Base-by-base conservation (phyloP, 2,888 invertebrate species). In the Acanthosoma haemorrhoidale region DNA sequence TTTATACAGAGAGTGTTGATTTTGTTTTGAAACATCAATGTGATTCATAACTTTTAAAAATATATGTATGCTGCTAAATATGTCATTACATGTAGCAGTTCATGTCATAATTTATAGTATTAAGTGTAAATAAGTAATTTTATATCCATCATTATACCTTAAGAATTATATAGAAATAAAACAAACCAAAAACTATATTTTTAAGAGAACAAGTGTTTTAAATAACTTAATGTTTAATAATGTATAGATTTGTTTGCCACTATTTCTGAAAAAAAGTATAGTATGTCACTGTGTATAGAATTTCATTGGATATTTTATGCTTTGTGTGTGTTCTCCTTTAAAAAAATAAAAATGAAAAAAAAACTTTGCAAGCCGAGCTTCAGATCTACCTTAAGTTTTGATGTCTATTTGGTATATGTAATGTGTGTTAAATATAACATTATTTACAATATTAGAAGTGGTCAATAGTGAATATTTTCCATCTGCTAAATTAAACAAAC, bases 171-270 rank as follows among this genome's bases (percentile, higher is more conserved):
- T 60, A 68, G 39, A 57, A 57, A 64, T 38, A 70, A 29, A 36
- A 59, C 51, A 72, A 73, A 73, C 73, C 73, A 73, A 73, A 73
- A 73, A 73, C 71, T 73, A 73, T 73, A 73, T 73, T 73, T 73
- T 73, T 73, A 73, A 73, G 73, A 73, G 64, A 73, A 29, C 51
- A 69, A 71, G 18, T 63, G 68, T 59, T 66, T 66, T 68, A 69
- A 59, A 29, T 60, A 61, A 51, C 68, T 67, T 70, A 60, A 32
- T 36, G 64, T 64, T 43, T 66, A 59, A 61, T 39, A 41, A 69
- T 41, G 13, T 41, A 60, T 57, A 69, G 21, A 60, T 69, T 71
- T 71, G 43, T 64, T 69, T 69, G 71, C 69, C 60, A 66, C 69
- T 64, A 41, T 64, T 64, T 64, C 39, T 29, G 15, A 36, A 38